phyloP scores from a whole-genome alignment of 2,113 vertebrate genomes.

The Rafetus swinhoei region DNA sequence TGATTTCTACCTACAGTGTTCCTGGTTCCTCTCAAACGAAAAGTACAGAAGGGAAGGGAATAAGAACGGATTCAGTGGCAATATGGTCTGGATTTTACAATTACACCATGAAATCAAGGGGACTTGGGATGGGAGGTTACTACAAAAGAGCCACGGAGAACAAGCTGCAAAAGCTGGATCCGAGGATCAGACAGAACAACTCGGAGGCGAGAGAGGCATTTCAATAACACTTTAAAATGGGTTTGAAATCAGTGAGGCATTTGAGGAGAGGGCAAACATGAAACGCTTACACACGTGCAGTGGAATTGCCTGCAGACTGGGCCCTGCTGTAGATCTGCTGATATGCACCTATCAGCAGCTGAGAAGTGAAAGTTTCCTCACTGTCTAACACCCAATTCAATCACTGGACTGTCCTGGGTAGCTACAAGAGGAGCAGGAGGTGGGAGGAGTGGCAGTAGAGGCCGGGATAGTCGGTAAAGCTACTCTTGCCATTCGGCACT shows the following conservation, averaged over 20 bases:
- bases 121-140: neutral
- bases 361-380: neutral
- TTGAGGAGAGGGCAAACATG: neutral
- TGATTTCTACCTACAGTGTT: neutral
- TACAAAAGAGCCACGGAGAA: neutral
- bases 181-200: neutral
- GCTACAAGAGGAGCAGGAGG: neutral
- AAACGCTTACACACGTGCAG: neutral
- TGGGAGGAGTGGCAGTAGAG: neutral
- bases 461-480: neutral
- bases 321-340: neutral
- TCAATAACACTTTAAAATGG: neutral
- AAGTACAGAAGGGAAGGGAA: neutral
- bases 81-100: neutral
- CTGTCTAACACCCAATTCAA: neutral
- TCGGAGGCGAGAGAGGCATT: neutral
- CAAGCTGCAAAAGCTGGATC: neutral
- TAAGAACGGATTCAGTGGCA: neutral
- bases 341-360: neutral
- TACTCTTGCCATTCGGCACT: neutral
- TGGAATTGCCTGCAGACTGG: neutral
- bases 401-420: neutral
- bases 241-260: neutral
- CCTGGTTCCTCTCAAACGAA: neutral
- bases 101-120: neutral